These are phyloP conservation scores for Tautogolabrus adspersus DNA, from an alignment of 2,113 vertebrate genomes.

Conservation along the genomic window DNA sequence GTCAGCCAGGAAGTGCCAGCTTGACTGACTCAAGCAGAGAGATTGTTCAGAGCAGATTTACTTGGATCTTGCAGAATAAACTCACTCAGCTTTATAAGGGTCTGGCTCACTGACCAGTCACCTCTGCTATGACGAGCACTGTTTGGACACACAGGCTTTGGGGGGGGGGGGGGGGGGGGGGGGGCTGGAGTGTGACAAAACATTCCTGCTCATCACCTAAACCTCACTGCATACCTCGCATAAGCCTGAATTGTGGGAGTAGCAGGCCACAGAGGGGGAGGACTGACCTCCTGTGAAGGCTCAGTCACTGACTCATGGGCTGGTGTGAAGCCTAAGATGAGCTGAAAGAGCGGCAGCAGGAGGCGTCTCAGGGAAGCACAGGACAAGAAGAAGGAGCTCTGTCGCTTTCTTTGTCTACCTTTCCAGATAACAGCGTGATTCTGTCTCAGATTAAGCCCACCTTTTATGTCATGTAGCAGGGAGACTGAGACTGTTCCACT, in stretches of 20 bases:
- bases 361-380: conserved; percentile 18
- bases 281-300: conserved; percentile 60
- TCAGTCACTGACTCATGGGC: conserved; percentile 69
- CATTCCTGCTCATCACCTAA: conserved; percentile 70
- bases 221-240: conserved; percentile 59
- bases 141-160: conserved; percentile 43
- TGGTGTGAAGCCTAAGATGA: conserved; percentile 53
- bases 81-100: conserved; percentile 25
- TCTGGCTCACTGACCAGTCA: conserved; percentile 59
- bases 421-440: conserved; percentile 44
- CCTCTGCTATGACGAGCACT: conserved; percentile 44
- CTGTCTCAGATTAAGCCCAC: conserved; percentile 49
- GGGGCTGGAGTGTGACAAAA: conserved; percentile 67
- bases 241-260: conserved; percentile 54
- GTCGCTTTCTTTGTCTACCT: neutral
- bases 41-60: conserved; percentile 30
- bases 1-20: conserved; percentile 70
- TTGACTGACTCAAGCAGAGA: conserved; percentile 62
- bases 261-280: conserved; percentile 8
- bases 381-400: conserved; percentile 12
- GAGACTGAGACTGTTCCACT: conserved; percentile 37
- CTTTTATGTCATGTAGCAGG: conserved; percentile 54
- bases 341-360: conserved; percentile 40
- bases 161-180: conserved; percentile 11
- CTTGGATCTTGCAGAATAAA: conserved; percentile 54